A percentile compares a stretch with the other conserved stretches of the same genome.
These are phyloP conservation scores for Neodiprion fabricii DNA, from an alignment of 1,140 invertebrate genomes.

Conservation along the genomic window DNA sequence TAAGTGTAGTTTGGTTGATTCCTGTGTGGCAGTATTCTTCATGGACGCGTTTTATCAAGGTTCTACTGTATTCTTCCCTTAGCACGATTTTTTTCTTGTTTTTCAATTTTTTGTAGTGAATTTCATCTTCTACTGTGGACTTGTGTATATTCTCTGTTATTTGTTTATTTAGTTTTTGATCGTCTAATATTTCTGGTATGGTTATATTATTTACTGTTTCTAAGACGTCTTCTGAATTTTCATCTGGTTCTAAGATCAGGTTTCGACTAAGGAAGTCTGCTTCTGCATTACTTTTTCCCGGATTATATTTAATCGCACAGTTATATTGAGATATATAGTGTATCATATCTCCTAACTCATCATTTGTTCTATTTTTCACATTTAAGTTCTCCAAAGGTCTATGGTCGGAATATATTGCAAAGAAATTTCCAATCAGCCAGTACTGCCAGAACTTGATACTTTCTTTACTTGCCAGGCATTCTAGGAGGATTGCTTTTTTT, in stretches of 20 bases:
- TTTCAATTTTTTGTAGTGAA: too few species aligned
- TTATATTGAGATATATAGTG: neutral
- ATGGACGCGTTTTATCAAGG: too few species aligned
- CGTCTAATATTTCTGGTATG: neutral
- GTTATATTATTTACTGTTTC: too few species aligned
- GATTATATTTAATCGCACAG: constrained; percentile 27
- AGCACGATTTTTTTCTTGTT: too few species aligned
- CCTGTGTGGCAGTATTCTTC: too few species aligned
- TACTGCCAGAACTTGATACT: neutral
- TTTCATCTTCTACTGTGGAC: too few species aligned
- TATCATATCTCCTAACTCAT: constrained; percentile 1
- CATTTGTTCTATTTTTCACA: neutral
- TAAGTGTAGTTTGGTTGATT: too few species aligned
- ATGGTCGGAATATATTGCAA: neutral
- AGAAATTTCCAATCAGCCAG: neutral
- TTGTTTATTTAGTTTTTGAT: constrained; percentile 22
- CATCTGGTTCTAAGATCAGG: constrained; percentile 26
- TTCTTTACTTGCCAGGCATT: neutral
- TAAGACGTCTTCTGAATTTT: neutral
- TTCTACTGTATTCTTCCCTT: too few species aligned
- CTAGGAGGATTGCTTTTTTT: constrained; percentile 1
- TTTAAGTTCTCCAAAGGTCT: neutral
- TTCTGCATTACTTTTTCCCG: constrained; percentile 23
- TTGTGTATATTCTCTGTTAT: neutral
- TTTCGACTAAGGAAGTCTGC: too few species aligned